A percentile compares a stretch with the other conserved stretches of the same genome.
Evolutionary conservation across 2,113 vertebrate genomes (phyloP).

Genomic region (Serilophus lunatus): DNA sequence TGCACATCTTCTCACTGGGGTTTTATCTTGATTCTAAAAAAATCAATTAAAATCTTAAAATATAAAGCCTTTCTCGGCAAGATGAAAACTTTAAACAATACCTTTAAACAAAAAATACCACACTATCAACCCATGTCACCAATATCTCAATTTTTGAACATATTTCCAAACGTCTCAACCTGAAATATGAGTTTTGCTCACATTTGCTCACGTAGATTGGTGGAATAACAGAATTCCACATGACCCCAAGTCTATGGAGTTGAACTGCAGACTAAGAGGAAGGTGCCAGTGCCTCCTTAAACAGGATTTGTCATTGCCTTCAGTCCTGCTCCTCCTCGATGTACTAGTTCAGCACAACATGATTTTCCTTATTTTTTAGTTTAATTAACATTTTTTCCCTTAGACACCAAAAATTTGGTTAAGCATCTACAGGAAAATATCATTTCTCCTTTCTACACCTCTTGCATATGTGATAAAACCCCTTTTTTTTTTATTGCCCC

Average conservation of each 20-base stretch:
- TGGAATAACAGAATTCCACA: background rate
- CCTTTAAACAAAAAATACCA: background rate
- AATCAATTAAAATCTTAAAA: background rate
- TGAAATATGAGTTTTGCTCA: background rate
- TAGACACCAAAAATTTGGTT: background rate
- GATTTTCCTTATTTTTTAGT: background rate
- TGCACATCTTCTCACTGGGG: background rate
- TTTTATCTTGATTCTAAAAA: background rate
- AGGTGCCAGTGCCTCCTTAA: background rate
- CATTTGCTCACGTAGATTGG: background rate
- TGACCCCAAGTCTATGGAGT: too few species aligned
- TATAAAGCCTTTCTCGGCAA: too few species aligned
- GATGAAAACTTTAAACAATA: background rate
- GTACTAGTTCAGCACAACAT: background rate
- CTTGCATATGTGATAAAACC: background rate
- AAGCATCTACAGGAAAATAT: accelerated
- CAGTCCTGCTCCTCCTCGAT: background rate
- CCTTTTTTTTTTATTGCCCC: background rate
- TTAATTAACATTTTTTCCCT: background rate
- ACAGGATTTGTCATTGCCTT: background rate
- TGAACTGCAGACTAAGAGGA: background rate
- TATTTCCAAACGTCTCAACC: background rate
- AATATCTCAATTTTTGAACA: background rate
- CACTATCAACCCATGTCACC: background rate
- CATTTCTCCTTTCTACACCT: background rate